These are phyloP conservation scores for Omphaloscelis lunosa DNA, from an alignment of 2,888 invertebrate species.

Conservation along the genomic window DNA sequence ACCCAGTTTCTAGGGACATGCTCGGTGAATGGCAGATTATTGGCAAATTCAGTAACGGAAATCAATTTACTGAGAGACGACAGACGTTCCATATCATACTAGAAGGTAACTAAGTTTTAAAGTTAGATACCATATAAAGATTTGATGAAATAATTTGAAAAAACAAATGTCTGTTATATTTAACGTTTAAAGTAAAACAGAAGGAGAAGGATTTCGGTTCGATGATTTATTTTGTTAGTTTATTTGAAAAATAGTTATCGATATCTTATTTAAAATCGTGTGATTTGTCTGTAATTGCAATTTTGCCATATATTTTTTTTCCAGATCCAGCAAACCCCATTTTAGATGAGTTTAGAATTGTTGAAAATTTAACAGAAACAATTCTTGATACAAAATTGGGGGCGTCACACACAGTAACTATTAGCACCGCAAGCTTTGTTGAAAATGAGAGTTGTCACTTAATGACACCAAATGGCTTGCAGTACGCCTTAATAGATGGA, in stretches of 20 bases:
- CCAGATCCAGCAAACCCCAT: slow-evolving; percentile 73
- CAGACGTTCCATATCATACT: slow-evolving; percentile 66
- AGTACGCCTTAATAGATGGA: slow-evolving; percentile 72
- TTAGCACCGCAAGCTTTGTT: slow-evolving; percentile 53
- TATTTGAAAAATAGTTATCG: too few relatives aligned
- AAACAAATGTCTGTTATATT: neutral
- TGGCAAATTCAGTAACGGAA: slow-evolving; percentile 73
- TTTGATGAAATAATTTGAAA: neutral
- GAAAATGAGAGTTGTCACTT: slow-evolving; percentile 77
- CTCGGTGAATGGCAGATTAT: slow-evolving; percentile 73
- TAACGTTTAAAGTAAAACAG: neutral
- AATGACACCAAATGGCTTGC: slow-evolving; percentile 74
- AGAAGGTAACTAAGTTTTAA: slow-evolving; percentile 70
- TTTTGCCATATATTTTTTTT: slow-evolving; percentile 50
- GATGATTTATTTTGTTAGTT: neutral
- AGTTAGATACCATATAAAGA: neutral
- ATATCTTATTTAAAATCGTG: neutral
- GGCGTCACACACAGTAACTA: slow-evolving; percentile 66
- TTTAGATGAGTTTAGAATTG: slow-evolving; percentile 64
- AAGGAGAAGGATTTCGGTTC: neutral
- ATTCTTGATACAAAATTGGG: slow-evolving; percentile 62
- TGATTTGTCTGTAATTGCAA: neutral
- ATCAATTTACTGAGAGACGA: slow-evolving; percentile 66
- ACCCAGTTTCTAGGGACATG: slow-evolving; percentile 67
- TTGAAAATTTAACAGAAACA: slow-evolving; percentile 51